Evolutionary conservation across 2,113 vertebrate species (phyloP).

Genomic region (Actenoides hombroni): DNA sequence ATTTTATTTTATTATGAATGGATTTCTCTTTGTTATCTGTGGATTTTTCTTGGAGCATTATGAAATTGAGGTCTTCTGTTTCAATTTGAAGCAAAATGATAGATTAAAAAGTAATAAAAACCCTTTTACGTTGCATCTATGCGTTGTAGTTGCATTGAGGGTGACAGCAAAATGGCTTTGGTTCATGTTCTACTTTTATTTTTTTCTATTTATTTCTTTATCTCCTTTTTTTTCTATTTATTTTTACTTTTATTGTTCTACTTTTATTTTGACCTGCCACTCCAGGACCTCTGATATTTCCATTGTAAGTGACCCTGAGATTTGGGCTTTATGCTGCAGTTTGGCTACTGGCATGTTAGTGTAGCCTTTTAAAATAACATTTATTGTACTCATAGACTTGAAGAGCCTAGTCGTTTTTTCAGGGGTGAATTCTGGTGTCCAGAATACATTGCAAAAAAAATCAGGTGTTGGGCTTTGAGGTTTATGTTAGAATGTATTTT

Average conservation of each 20-base stretch:
- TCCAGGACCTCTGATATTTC: not conserved
- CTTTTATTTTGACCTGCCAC: not conserved
- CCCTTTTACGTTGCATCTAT: not conserved
- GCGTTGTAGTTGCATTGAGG: not conserved
- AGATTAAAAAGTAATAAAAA: not conserved
- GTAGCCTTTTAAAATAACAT: not conserved
- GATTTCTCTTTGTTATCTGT: not conserved
- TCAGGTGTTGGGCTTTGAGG: not conserved
- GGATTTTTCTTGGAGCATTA: not conserved
- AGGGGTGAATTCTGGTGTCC: not conserved
- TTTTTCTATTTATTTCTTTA: not conserved
- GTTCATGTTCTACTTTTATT: not conserved
- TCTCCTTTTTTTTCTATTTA: too few relatives aligned
- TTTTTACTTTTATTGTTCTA: not conserved
- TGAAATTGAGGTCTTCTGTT: not conserved
- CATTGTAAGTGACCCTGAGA: not conserved
- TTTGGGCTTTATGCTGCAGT: not conserved
- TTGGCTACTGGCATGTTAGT: not conserved
- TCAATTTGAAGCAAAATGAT: not conserved
- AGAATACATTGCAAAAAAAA: not conserved
- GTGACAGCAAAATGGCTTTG: not conserved
- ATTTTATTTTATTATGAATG: not conserved
- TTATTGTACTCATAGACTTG: not conserved
- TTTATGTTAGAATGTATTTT: not conserved
- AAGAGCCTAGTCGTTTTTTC: not conserved